Evolutionary conservation across 2,888 invertebrate genomes (phyloP), one percentile per base, ranked within the genome.

Genomic region (Lymantria monacha): DNA sequence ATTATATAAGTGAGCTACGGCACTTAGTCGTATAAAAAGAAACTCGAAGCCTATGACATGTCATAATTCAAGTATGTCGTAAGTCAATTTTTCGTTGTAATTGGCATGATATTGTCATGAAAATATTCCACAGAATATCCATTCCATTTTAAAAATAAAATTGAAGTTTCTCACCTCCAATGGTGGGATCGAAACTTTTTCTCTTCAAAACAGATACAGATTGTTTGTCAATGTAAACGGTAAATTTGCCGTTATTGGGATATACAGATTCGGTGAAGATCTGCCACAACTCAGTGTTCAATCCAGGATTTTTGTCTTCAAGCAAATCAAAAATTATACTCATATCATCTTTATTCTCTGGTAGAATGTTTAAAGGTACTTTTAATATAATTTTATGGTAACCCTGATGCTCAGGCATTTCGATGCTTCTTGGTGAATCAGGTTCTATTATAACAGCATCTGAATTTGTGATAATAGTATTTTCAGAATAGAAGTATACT

Each of bases 221-320:
- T 31, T 83, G 81, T 15, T 73, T 79, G 36, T 90, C 89, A 0
- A 89, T 69, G 0, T 77, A 58, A 0, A 88, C 42, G 0, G 71
- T 72, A 22, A 87, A 87, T 48, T 74, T 81, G 0, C 87, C 87
- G 37, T 76, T 79, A 9, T 72, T 74, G 0, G 78, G 79, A n/a
- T 81, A 81, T 0, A 65, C 60, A 0, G 73, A 56, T 3, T 81
- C 77, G 0, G 76, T 72, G 7, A 66, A 72, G 0, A 87, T 63
- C 44, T 81, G 73, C 89, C 89, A 89, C 1, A 85, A 36, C 41
- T 87, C 85, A 0, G 87, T 87, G 43, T 87, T 87, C 7, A 90
- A 53, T 0, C 85, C 87, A 0, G 88, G 87, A 37, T 89, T 90
- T 43, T 85, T 85, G 43, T 89, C 85, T 68, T 88, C 85, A 0